Base-by-base conservation (phyloP, 30 jellyfish, hydroid and myxozoan genomes). In the Catostylus mosaicus region DNA sequence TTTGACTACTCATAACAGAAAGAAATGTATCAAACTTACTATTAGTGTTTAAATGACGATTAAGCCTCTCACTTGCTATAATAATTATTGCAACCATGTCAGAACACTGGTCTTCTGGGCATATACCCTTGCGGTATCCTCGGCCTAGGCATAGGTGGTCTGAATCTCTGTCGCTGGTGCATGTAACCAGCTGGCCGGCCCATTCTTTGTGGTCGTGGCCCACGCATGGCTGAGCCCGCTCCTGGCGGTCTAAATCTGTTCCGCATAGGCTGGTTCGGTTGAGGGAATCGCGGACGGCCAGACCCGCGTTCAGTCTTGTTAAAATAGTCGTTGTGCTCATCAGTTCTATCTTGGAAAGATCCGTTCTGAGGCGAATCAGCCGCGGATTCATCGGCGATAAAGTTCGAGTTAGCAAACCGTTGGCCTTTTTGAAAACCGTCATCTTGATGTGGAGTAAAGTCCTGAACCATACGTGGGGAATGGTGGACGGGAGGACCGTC, bases 71-170 rank as follows among this genome's bases (percentile, higher is more conserved):
- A 27, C 71, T 59, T 59, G 71, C 71, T 59, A 59, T 59, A 27
- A 6, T 23, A 59, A 43, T 27, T 5, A 24, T 59, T 23, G 26
- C 5, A n/a, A 50, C 12, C 9, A 3, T 3, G 36, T 74, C 84
- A 85, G 38, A 85, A 85, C 40, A 85, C 78, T 29, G 95, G 95
- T 35, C 95, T 50, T 43, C 95, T 63, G 10, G 95, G 95, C 35
- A 87, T 71, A 34, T 6, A 73, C 8, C 84, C 84, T 51, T 65
- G 88, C 9, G 95, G 95, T 37, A 75, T 32, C 35, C 95, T 63
- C 22, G 86, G 89, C 71, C 84, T 63, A 2, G 71, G 71, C 40
- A 57, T 54, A 24, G 94, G 94, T 36, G 95, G 95, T 9, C 95
- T 83, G 50, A 81, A 67, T 30, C 91, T 51, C 40, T 70, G 85